Conservation (phyloP, 2,113 vertebrate genomes). For the Callaeas wilsoni region DNA sequence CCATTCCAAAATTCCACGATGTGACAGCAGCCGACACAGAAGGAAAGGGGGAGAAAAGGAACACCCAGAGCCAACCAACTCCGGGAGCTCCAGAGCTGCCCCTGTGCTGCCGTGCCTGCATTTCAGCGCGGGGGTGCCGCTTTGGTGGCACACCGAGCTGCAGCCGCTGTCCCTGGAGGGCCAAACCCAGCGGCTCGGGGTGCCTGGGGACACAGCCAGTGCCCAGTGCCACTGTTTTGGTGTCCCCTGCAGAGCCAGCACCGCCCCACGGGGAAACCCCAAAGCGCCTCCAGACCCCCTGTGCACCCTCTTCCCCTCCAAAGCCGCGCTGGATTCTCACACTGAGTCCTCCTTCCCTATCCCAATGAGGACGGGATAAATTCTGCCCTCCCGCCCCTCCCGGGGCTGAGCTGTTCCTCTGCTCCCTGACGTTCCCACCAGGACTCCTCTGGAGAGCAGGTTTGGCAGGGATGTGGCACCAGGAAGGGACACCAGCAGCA, state of each 20-base stretch:
- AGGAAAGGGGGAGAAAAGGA: background rate
- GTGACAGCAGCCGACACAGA: background rate
- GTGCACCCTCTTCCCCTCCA: background rate
- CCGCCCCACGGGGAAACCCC: fast-evolving
- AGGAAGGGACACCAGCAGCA: fast-evolving
- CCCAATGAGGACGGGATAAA: fast-evolving
- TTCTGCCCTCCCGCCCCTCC: background rate
- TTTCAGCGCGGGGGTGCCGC: background rate
- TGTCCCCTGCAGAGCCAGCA: background rate
- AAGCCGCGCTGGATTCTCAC: background rate
- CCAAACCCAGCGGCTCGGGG: background rate
- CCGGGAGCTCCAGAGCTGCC: fast-evolving
- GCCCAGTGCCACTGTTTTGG: background rate
- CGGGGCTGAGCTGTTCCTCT: background rate
- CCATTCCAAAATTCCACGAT: background rate
- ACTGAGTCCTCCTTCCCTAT: background rate
- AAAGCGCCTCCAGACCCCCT: background rate
- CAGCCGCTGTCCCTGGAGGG: background rate
- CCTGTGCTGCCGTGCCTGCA: background rate
- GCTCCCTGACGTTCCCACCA: background rate
- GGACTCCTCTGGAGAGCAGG: background rate
- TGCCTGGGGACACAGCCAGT: fast-evolving
- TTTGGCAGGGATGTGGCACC: background rate
- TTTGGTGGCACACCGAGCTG: no score
- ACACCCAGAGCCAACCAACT: background rate